Conservation (phyloP, 1,140 invertebrate genomes). For the Lepidurus packardi region DNA sequence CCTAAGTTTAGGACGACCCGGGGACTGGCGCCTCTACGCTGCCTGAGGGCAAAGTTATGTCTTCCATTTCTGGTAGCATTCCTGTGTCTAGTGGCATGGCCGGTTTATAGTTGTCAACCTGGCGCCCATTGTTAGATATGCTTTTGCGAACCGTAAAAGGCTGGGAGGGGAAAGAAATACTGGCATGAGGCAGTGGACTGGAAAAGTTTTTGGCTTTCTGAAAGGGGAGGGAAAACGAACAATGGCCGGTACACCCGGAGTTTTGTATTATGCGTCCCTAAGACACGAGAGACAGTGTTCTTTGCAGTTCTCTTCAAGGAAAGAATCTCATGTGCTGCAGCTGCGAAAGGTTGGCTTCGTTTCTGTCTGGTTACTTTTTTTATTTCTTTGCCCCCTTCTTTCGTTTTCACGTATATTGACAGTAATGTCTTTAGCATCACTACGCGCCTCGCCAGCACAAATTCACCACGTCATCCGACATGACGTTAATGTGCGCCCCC, state of each 20-base stretch:
- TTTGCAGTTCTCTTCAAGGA: neutral
- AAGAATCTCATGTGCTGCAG: neutral
- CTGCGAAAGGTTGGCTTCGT: neutral
- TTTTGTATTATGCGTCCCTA: neutral
- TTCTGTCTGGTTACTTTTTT: neutral
- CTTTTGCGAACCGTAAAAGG: neutral
- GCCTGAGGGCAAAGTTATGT: neutral
- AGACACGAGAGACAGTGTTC: neutral
- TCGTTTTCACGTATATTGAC: neutral
- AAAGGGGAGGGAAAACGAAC: neutral
- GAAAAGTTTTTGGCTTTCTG: neutral
- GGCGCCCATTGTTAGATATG: conserved; percentile 21
- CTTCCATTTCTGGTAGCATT: conserved; percentile 19
- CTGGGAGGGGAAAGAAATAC: neutral
- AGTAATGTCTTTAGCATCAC: conserved; percentile 20
- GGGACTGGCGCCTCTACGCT: neutral
- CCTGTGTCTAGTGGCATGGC: conserved; percentile 1
- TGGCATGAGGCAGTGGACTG: neutral
- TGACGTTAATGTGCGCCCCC: neutral
- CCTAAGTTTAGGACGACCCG: neutral
- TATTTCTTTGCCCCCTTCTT: neutral
- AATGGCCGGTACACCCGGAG: neutral
- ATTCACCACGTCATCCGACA: neutral
- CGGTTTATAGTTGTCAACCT: conserved; percentile 21
- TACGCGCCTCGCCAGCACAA: neutral